These are phyloP conservation scores for Melanerpes formicivorus DNA, from an alignment of 2,113 vertebrate genomes.

Conservation along the genomic window DNA sequence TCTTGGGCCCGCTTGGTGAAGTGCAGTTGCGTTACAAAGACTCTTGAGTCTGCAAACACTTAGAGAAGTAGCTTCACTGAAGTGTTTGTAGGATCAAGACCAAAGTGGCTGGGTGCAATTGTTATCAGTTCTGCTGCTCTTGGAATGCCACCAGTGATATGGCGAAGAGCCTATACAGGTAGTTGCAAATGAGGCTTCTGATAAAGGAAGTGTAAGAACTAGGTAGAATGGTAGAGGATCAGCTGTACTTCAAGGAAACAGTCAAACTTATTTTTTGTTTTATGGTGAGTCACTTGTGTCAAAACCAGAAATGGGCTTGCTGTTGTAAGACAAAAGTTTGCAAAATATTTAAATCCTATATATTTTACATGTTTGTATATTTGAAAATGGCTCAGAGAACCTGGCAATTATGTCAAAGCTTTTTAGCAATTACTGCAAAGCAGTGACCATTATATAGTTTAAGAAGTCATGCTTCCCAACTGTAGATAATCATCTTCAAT, in stretches of 20 bases:
- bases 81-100: slow-evolving; percentile 16
- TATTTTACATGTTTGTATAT: fast-evolving
- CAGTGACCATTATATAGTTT: background rate
- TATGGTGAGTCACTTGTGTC: background rate
- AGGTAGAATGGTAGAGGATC: background rate
- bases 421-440: background rate
- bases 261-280: background rate
- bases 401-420: background rate
- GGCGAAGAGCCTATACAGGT: background rate
- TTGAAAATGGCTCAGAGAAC: background rate
- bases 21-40: background rate
- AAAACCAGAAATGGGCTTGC: background rate
- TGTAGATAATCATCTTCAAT: background rate
- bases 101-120: background rate
- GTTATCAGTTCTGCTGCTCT: background rate
- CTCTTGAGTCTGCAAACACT: background rate
- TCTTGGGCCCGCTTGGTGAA: background rate
- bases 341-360: background rate
- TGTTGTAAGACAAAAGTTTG: background rate
- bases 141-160: slow-evolving; percentile 10
- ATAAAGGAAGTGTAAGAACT: background rate
- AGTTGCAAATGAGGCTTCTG: background rate
- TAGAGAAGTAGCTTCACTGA: background rate
- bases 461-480: background rate
- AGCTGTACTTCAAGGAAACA: background rate